Conservation (phyloP, 1,140 invertebrate genomes). For the Armadillidium nasatum region DNA sequence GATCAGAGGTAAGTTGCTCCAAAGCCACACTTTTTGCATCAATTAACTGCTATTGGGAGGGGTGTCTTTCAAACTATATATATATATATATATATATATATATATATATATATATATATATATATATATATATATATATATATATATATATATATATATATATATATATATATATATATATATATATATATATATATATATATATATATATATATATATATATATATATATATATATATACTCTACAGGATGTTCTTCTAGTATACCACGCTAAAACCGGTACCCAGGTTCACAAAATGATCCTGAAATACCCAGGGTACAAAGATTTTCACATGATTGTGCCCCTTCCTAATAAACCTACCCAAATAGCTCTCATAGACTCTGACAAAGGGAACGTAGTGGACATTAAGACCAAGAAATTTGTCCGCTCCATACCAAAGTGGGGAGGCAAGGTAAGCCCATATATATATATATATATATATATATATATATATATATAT, state of each 20-base stretch:
- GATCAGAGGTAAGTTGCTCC: too few species aligned
- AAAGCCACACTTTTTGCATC: too few species aligned
- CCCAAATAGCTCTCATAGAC: constrained; percentile 80
- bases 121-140: background rate
- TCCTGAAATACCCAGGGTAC: constrained; percentile 56
- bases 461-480: too few species aligned
- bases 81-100: background rate
- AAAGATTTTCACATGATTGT: constrained; percentile 50
- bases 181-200: background rate
- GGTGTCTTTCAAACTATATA: background rate
- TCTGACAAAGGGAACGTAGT: constrained; percentile 75
- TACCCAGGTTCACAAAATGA: constrained; percentile 68
- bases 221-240: background rate
- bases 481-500: too few species aligned
- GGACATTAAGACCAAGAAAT: constrained; percentile 55
- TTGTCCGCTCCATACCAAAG: constrained; percentile 52
- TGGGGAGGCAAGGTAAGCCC: constrained; percentile 54
- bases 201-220: background rate
- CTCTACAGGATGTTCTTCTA: constrained; percentile 75
- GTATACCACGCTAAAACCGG: constrained; percentile 81
- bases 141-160: background rate
- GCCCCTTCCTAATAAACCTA: constrained; percentile 55
- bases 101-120: background rate
- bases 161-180: background rate
- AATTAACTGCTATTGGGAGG: too few species aligned